Evolutionary conservation across 2,888 invertebrate species (phyloP).

Genomic region (Keiferia lycopersicella): DNA sequence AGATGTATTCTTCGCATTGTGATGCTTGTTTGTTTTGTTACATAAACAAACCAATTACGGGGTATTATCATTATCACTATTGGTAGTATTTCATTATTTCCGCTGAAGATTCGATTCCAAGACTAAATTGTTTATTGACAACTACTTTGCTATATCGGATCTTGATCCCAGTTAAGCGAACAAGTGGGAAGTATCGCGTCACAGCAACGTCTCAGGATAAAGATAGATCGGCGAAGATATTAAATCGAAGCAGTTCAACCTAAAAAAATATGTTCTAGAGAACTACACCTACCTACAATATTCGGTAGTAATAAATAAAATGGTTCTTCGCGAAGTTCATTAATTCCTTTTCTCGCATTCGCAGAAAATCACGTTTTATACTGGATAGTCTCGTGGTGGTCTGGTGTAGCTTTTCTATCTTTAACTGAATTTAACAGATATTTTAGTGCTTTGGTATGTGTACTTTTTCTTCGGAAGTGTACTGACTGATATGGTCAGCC

Average conservation of each 20-base stretch:
- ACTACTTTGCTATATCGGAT: neutral
- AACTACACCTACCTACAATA: too few relatives aligned
- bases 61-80: neutral
- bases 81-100: neutral
- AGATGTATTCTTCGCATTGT: neutral
- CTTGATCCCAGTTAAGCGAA: constrained; percentile 13
- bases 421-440: too few relatives aligned
- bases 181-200: constrained; percentile 20
- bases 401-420: too few relatives aligned
- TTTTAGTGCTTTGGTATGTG: too few relatives aligned
- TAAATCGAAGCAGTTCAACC: neutral
- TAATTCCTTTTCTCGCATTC: too few relatives aligned
- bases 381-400: too few relatives aligned
- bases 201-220: constrained; percentile 5
- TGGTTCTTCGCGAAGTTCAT: too few relatives aligned
- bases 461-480: too few relatives aligned
- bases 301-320: too few relatives aligned
- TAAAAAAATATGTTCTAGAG: neutral
- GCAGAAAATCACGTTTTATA: too few relatives aligned
- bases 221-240: neutral
- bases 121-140: constrained; percentile 4
- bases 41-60: neutral
- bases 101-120: neutral
- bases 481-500: too few relatives aligned
- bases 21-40: constrained; percentile 8